Percentiles rank a stretch among this genome's conserved stretches.
phyloP scores from a whole-genome alignment of 2,888 invertebrate genomes.

The Neelides folsomi region DNA sequence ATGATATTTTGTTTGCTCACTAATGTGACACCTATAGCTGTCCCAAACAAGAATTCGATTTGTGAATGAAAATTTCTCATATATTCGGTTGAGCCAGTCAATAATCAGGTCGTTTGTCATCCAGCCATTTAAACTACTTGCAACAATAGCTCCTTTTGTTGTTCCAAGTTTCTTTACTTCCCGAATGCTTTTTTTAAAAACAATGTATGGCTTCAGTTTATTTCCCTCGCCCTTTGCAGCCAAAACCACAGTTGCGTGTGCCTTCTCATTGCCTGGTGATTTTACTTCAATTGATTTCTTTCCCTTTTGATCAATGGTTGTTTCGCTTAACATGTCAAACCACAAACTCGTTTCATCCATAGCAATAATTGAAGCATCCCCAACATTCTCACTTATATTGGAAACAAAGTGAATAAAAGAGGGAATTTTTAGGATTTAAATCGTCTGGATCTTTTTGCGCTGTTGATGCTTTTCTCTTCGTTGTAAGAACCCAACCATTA shows the following conservation, averaged over 20 bases:
- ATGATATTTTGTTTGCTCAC: not conserved
- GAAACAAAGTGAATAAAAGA: not conserved
- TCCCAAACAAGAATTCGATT: not conserved
- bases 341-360: conserved; percentile 7
- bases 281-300: conserved; percentile 1
- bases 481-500: conserved; percentile 7
- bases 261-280: conserved; percentile 8
- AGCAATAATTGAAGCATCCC: not conserved
- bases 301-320: conserved; percentile 4
- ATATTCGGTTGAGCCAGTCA: not conserved
- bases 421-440: not conserved
- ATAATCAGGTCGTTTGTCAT: not conserved
- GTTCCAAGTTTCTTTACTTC: conserved; percentile 3
- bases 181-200: conserved; percentile 7
- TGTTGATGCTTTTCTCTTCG: conserved; percentile 1
- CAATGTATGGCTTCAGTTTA: conserved; percentile 7
- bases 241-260: conserved; percentile 5
- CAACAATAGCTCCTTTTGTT: not conserved
- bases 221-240: conserved; percentile 9
- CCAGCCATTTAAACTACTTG: conserved; percentile 5
- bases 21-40: not conserved
- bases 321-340: conserved; percentile 9
- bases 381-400: not conserved
- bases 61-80: not conserved
- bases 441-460: conserved; percentile 6